A percentile compares a stretch with the other conserved stretches of the same genome.
phyloP scores from a whole-genome alignment of 2,113 vertebrate species.

The Spermophilus dauricus region DNA sequence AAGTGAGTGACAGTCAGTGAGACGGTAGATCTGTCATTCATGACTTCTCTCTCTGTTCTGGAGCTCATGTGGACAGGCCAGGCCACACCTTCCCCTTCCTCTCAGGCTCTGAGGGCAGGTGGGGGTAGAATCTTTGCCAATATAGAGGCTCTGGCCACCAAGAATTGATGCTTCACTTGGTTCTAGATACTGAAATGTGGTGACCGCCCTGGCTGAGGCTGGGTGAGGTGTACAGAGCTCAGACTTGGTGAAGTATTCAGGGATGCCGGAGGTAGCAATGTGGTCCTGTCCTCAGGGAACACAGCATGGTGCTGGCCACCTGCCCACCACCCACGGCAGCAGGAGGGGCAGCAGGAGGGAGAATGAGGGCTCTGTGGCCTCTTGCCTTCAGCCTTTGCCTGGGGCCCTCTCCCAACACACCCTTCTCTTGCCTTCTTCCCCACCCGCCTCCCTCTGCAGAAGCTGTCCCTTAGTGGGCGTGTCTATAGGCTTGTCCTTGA shows the following conservation, averaged over 20 bases:
- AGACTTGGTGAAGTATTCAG: background rate
- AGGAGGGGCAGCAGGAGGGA: background rate
- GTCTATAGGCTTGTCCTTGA: background rate
- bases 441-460: too few species aligned
- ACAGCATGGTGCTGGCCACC: background rate
- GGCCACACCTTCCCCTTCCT: background rate
- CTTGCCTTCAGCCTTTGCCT: background rate
- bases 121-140: background rate
- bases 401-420: background rate
- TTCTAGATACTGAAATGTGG: background rate
- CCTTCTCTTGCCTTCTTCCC: background rate
- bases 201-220: background rate
- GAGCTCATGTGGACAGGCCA: background rate
- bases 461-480: background rate
- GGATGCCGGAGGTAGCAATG: background rate
- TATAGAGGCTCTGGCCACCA: background rate
- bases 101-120: background rate
- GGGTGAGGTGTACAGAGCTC: background rate
- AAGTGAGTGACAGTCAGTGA: background rate
- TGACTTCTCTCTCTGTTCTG: background rate
- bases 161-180: background rate
- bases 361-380: rapidly evolving
- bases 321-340: background rate
- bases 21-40: background rate
- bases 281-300: too few species aligned